Percentiles rank a stretch among this genome's conserved stretches.
Evolutionary conservation across 1,140 invertebrate species (phyloP).

Genomic region (Solen grandis): DNA sequence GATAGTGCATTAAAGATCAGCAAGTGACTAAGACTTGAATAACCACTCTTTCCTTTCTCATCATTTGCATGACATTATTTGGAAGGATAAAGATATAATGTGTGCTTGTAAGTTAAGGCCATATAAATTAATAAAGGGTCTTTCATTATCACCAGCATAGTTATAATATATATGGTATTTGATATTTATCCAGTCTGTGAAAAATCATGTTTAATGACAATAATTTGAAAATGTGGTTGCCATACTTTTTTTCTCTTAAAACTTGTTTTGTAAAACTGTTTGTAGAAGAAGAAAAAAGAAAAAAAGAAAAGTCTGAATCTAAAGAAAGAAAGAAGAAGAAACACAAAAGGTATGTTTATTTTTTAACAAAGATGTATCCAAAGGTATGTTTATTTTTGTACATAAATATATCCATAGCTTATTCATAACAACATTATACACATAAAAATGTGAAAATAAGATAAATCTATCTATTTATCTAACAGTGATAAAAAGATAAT

Average conservation of each 20-base stretch:
- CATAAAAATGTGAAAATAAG: conserved; percentile 16
- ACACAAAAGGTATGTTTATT: conserved; percentile 55
- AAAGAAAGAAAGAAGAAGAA: conserved; percentile 59
- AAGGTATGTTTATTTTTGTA: neutral
- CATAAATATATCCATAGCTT: neutral
- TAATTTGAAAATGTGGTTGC: neutral
- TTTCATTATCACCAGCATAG: neutral
- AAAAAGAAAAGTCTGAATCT: neutral
- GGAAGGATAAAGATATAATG: too few relatives aligned
- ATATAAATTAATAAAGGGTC: too few relatives aligned
- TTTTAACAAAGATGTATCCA: neutral
- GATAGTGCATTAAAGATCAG: too few relatives aligned
- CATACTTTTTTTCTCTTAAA: neutral
- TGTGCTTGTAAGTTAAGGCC: too few relatives aligned
- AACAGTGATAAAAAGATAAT: neutral
- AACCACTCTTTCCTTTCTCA: too few relatives aligned
- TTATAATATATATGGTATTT: neutral
- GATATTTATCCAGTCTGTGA: neutral
- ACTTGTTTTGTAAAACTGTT: neutral
- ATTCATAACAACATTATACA: neutral
- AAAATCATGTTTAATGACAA: neutral
- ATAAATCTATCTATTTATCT: neutral
- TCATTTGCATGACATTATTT: too few relatives aligned
- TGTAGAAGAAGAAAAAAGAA: conserved; percentile 15
- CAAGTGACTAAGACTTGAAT: too few relatives aligned